Evolutionary conservation across 2,113 vertebrate species (phyloP), one percentile per base, ranked within the genome.

Genomic region (Sphyrna mokarran): DNA sequence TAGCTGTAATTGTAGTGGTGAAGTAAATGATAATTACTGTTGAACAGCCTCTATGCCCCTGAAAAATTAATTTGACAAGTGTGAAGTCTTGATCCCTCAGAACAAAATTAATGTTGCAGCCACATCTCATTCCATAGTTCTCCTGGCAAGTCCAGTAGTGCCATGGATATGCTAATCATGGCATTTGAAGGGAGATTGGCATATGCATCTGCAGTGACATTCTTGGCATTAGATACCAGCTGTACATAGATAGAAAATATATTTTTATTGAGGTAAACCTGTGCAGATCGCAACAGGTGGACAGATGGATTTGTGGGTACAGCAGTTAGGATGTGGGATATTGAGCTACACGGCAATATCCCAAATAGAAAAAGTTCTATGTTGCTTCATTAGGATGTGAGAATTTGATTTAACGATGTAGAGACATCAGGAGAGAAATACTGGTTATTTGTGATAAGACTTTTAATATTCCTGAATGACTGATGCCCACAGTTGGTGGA

Each of bases 331-430:
- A 43, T 1, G 14, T 16, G 22, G n/a, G 58, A 93, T 69, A 37
- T 40, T 43, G 22, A 69, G 66, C n/a, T 40, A 69, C 10, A 5
- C 33, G 29, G 18, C 63, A 20, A 69, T 43, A 54, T 54, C 48
- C 48, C 8, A 66, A 20, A 94, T 20, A 94, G 63, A 13, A 40
- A 63, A 94, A 94, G n/a, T 68, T 40, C 54, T 63, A 68, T 20
- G 89, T 66, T 37, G 13, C 23, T 93, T 93, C 89, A 93, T 93
- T 93, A 18, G 14, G n/a, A 69, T 94, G 90, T 68, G 90, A 23
- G 85, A 87, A 87, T 22, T 22, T 54, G 85, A 87, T 54, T 87
- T 87, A 48, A 43, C 54, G 85, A 87, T 54, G 48, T 4, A 29
- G 23, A 72, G 7, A 9, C 26, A n/a, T 37, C n/a, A 13, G 11